phyloP scores from a whole-genome alignment of 1,140 invertebrate species.

The Delia radicum region DNA sequence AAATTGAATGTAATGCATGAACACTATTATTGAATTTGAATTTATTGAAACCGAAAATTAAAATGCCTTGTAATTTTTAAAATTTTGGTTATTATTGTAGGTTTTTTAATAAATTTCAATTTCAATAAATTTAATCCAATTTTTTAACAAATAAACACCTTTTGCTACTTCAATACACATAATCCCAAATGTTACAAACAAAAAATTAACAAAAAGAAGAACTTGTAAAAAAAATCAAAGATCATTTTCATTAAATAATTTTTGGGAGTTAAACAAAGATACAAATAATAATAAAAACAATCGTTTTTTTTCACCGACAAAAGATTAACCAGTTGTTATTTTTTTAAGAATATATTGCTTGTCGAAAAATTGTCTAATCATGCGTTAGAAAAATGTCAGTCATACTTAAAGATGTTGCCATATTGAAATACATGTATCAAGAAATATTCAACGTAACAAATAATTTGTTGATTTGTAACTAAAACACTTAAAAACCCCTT shows the following conservation, averaged over 20 bases:
- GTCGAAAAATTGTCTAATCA: slow-evolving; percentile 10
- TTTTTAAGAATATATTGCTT: neutral
- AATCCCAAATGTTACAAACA: neutral
- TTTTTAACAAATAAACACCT: neutral
- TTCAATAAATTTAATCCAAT: too few species aligned
- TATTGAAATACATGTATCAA: too few species aligned
- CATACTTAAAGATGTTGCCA: neutral
- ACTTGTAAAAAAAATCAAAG: neutral
- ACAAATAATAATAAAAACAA: neutral
- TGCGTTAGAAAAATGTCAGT: neutral
- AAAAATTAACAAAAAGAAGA: too few species aligned
- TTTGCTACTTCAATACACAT: slow-evolving; percentile 15
- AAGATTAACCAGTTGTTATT: neutral
- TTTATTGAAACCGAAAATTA: neutral
- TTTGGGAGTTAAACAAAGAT: neutral
- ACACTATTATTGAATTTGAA: neutral
- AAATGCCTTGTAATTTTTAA: neutral
- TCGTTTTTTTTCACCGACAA: neutral
- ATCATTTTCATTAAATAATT: slow-evolving; percentile 1
- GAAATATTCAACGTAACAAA: neutral
- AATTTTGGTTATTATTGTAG: neutral
- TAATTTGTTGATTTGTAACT: neutral
- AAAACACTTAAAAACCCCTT: neutral
- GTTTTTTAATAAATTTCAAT: neutral
- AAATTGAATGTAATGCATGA: too few species aligned